Evolutionary conservation across 2,797 vertebrate genomes (phyloP).

Genomic region (Liasis olivaceus): DNA sequence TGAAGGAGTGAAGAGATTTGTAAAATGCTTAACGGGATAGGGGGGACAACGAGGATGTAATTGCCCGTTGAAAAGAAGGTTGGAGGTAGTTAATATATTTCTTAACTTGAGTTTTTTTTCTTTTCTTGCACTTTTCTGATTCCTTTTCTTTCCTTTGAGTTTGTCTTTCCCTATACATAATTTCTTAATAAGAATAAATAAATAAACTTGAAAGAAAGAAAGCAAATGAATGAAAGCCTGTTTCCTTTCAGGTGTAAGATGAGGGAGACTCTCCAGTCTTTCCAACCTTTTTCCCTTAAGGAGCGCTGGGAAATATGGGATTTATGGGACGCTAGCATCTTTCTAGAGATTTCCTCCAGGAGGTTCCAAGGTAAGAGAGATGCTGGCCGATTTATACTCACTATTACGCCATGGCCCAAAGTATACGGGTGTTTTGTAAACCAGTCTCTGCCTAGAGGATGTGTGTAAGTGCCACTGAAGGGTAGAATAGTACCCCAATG

Average conservation of each 20-base stretch:
- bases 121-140: not conserved
- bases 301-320: not conserved
- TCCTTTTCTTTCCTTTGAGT: no score
- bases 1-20: not conserved
- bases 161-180: not conserved
- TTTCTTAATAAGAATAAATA: not conserved
- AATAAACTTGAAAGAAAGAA: not conserved
- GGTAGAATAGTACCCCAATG: no score
- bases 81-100: not conserved
- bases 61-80: not conserved
- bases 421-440: no score
- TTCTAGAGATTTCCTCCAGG: not conserved
- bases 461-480: no score
- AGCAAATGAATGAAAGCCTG: not conserved
- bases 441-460: no score
- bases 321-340: not conserved
- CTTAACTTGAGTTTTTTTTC: not conserved
- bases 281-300: not conserved
- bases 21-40: not conserved
- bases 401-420: not conserved
- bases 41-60: no score
- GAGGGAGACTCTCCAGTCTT: no score
- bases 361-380: not conserved
- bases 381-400: not conserved
- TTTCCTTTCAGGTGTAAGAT: not conserved